Conservation (phyloP, 2,888 invertebrate species). For the Sinodicranocentrus sp. region DNA sequence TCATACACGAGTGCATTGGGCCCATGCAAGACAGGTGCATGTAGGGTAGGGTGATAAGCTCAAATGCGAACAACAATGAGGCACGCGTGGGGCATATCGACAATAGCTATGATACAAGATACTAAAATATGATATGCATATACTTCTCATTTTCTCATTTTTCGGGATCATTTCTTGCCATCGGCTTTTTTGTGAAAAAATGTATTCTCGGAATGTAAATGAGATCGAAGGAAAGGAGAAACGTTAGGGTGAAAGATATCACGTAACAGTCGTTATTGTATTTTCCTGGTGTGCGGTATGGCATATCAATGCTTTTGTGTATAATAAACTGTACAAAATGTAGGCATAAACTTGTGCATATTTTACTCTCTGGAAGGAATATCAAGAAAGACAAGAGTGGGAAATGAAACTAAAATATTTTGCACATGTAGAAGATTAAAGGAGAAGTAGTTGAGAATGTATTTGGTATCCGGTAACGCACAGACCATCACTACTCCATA, state of each 20-base stretch:
- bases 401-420: not conserved
- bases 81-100: too few relatives aligned
- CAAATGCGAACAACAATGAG: too few relatives aligned
- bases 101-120: too few relatives aligned
- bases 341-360: not conserved
- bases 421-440: not conserved
- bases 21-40: too few relatives aligned
- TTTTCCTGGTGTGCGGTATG: not conserved
- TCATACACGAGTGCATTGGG: too few relatives aligned
- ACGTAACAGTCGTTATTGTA: conserved; percentile 23
- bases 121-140: too few relatives aligned
- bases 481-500: not conserved
- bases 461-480: not conserved
- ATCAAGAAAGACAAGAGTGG: not conserved
- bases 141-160: too few relatives aligned
- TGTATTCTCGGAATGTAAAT: conserved; percentile 17
- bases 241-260: not conserved
- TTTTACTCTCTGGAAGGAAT: not conserved
- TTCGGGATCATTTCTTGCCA: too few relatives aligned
- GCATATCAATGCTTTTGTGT: not conserved
- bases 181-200: not conserved
- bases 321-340: not conserved
- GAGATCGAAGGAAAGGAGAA: not conserved
- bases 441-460: not conserved
- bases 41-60: too few relatives aligned